A percentile compares a stretch with the other conserved stretches of the same genome.
phyloP scores from a whole-genome alignment of 37 sponge, comb jelly and placozoan species.

The Ianthella basta region DNA sequence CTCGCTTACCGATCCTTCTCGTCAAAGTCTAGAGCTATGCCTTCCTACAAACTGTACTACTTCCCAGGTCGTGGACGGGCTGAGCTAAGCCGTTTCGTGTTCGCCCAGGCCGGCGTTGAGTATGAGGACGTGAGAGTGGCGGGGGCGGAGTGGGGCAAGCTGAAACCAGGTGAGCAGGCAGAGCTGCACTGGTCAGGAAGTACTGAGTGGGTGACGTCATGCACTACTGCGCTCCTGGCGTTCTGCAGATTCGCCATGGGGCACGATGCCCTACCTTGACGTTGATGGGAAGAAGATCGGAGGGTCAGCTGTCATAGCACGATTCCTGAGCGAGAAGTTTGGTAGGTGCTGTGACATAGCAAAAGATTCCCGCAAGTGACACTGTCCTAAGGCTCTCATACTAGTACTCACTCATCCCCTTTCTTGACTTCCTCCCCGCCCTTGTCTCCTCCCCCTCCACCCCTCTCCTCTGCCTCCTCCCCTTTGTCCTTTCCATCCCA shows the following conservation, averaged over 20 bases:
- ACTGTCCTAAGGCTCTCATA: no score
- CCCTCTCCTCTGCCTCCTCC: no score
- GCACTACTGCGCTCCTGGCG: neutral
- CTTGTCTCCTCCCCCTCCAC: no score
- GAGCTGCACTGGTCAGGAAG: neutral
- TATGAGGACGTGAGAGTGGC: conserved; percentile 27
- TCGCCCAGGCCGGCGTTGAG: conserved; percentile 33
- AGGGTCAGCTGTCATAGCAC: conserved; percentile 34
- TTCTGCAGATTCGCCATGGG: conserved; percentile 46
- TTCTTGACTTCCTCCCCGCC: no score
- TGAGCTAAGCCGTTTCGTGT: conserved; percentile 20
- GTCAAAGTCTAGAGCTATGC: no score
- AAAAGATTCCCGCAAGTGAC: no score
- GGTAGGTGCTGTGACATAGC: conserved; percentile 21
- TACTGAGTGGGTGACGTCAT: neutral
- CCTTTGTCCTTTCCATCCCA: no score
- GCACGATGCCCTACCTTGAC: conserved; percentile 55
- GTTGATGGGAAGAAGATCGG: conserved; percentile 56
- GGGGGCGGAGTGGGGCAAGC: conserved; percentile 17
- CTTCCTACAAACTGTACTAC: conserved; percentile 38
- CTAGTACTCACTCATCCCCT: no score
- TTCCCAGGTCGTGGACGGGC: conserved; percentile 25
- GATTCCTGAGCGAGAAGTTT: conserved; percentile 56
- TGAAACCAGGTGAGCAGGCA: conserved; percentile 16
- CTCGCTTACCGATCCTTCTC: no score